These are phyloP conservation scores for Nymphalis c-album DNA, from an alignment of 2,888 invertebrate genomes.

Conservation along the genomic window DNA sequence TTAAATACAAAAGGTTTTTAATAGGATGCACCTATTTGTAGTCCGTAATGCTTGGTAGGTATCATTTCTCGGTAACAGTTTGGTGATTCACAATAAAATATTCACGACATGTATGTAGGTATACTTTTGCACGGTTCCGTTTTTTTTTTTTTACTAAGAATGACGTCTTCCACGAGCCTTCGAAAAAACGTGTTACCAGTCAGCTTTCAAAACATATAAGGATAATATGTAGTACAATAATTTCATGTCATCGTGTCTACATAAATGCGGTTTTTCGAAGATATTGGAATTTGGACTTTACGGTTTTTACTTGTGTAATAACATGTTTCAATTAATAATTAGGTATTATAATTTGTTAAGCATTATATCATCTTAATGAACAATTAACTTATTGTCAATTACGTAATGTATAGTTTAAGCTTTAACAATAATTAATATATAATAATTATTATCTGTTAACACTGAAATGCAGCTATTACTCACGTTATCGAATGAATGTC, in stretches of 20 bases:
- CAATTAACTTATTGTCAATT: too few species aligned
- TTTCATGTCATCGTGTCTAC: not conserved
- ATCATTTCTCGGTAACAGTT: conserved; percentile 54
- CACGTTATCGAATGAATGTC: too few species aligned
- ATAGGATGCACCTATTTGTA: not conserved
- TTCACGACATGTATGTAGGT: conserved; percentile 49
- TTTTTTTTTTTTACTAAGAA: conserved; percentile 63
- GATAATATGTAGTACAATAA: conserved; percentile 1
- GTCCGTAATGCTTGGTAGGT: conserved; percentile 43
- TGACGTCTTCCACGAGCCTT: conserved; percentile 34
- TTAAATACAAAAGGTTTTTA: too few species aligned
- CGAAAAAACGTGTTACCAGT: not conserved
- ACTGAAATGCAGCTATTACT: not conserved
- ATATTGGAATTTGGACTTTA: not conserved
- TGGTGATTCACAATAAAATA: conserved; percentile 58
- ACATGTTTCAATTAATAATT: not conserved
- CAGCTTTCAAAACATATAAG: not conserved
- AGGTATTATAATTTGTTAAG: too few species aligned
- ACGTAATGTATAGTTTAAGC: too few species aligned
- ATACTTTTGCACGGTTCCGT: conserved; percentile 48
- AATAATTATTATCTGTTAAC: not conserved
- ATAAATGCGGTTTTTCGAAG: conserved; percentile 20
- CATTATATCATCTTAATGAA: too few species aligned
- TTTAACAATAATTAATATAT: not conserved
- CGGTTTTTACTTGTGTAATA: not conserved